A percentile compares a stretch with the other conserved stretches of the same genome.
Conservation (phyloP, 2,888 invertebrate species). For the Tachina grossa region DNA sequence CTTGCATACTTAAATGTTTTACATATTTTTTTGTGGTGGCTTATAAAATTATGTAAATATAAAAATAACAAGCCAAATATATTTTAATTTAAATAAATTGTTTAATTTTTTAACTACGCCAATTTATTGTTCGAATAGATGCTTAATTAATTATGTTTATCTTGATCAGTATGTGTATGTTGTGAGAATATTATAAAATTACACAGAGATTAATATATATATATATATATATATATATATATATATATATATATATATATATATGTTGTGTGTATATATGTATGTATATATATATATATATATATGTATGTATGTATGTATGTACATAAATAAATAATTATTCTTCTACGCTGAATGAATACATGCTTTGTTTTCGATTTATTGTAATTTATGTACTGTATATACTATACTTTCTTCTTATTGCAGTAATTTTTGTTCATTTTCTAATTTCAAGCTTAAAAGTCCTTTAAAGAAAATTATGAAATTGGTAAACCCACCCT, state of each 20-base stretch:
- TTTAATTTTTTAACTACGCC: background rate
- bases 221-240: background rate
- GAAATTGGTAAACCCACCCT: slow-evolving; percentile 64
- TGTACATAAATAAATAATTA: slow-evolving; percentile 27
- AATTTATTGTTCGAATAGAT: background rate
- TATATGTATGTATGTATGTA: background rate
- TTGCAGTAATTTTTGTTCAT: slow-evolving; percentile 20
- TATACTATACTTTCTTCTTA: background rate
- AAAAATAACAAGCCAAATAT: slow-evolving; percentile 56
- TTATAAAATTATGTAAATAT: background rate
- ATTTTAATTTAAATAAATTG: slow-evolving; percentile 7
- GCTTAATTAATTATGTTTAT: slow-evolving; percentile 3
- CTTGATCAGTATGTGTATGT: slow-evolving; percentile 4
- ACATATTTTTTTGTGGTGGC: background rate
- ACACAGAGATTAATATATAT: background rate
- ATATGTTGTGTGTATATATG: background rate
- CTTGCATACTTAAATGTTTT: background rate
- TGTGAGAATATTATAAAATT: background rate
- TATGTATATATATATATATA: background rate
- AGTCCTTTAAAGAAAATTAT: slow-evolving; percentile 56
- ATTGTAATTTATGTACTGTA: background rate
- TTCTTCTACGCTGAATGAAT: slow-evolving; percentile 54
- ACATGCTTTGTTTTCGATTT: slow-evolving; percentile 51
- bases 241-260: background rate
- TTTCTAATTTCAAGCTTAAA: slow-evolving; percentile 69